Percentiles rank a stretch among this genome's conserved stretches.
These are phyloP conservation scores for Apamea sordens DNA, from an alignment of 2,888 invertebrate genomes.

Conservation along the genomic window DNA sequence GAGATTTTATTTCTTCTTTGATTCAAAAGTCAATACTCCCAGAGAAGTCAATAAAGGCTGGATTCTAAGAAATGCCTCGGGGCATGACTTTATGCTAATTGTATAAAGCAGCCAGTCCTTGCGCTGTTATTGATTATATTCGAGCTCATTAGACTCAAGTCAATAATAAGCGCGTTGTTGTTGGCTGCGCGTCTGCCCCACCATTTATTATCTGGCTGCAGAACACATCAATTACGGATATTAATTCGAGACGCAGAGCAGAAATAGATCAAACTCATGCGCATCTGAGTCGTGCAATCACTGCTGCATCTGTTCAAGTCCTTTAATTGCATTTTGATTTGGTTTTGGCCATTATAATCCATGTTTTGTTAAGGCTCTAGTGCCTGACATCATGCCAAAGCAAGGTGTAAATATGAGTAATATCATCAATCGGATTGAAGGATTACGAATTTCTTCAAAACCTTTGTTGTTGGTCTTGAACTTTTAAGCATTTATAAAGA, in stretches of 20 bases:
- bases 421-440: background rate
- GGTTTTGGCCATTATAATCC: constrained; percentile 17
- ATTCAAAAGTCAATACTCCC: constrained; percentile 18
- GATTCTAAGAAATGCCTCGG: constrained; percentile 35
- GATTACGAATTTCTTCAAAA: background rate
- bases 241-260: constrained; percentile 68
- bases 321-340: constrained; percentile 63
- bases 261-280: constrained; percentile 75
- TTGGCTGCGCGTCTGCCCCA: constrained; percentile 52
- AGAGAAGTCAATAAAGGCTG: constrained; percentile 24
- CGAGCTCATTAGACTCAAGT: constrained; percentile 61
- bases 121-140: constrained; percentile 61
- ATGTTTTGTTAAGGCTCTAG: constrained; percentile 11
- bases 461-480: background rate
- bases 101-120: constrained; percentile 40
- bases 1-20: constrained; percentile 31
- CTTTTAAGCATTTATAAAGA: background rate
- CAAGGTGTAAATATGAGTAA: background rate
- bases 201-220: constrained; percentile 62
- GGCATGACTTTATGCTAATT: constrained; percentile 38
- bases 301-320: constrained; percentile 48
- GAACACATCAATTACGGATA: constrained; percentile 70
- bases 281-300: constrained; percentile 55
- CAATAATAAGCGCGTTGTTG: constrained; percentile 59
- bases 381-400: constrained; percentile 5